Evolutionary conservation across 2,113 vertebrate species (phyloP).

Genomic region (Todiramphus chloris): DNA sequence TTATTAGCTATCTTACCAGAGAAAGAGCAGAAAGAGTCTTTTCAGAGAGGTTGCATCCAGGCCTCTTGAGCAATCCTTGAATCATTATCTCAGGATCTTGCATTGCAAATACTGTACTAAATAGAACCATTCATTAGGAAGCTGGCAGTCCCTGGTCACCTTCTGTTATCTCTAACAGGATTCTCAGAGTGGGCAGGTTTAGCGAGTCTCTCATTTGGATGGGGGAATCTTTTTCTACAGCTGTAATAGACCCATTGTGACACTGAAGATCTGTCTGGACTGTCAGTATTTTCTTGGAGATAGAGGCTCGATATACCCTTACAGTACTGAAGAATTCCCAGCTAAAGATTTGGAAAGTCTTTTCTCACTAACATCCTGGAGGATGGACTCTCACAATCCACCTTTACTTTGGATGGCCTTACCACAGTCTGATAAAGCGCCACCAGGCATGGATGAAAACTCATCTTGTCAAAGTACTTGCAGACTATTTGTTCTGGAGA

Average conservation of each 20-base stretch:
- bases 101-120: conserved; percentile 5
- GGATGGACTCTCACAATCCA: not conserved
- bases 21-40: not conserved
- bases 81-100: not conserved
- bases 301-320: not conserved
- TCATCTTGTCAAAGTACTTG: not conserved
- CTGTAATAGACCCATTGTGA: not conserved
- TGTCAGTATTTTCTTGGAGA: conserved; percentile 2
- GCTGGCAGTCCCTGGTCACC: not conserved
- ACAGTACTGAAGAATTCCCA: not conserved
- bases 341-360: not conserved
- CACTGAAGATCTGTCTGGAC: not conserved
- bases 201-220: not conserved
- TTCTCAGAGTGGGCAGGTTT: not conserved
- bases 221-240: not conserved
- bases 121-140: not conserved
- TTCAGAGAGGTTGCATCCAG: not conserved
- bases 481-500: not conserved
- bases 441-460: not conserved
- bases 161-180: not conserved
- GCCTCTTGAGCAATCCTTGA: conserved; percentile 15
- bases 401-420: not conserved
- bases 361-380: not conserved
- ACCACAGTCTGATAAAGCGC: not conserved
- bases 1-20: conserved; percentile 15